Percentiles rank a stretch among this genome's conserved stretches.
Conservation (phyloP, 2,113 vertebrate genomes). For the Toxotes chatareus region DNA sequence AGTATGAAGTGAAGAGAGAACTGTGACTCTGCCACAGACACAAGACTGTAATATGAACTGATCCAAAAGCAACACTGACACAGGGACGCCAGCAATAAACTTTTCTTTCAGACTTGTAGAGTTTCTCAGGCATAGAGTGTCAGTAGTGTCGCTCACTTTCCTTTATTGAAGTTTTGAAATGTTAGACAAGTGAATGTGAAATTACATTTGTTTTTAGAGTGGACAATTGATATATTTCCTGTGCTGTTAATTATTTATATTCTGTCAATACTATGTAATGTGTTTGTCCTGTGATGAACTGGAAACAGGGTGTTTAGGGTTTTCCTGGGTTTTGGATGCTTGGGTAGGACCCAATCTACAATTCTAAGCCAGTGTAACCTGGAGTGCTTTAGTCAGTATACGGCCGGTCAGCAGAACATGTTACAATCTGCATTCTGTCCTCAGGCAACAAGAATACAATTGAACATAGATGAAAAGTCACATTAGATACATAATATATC, state of each 20-base stretch:
- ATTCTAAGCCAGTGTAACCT: background rate
- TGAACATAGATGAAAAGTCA: background rate
- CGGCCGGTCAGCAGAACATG: background rate
- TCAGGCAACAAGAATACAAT: background rate
- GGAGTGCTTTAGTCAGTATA: background rate
- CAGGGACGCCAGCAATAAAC: constrained; percentile 6
- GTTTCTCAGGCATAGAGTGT: constrained; percentile 56
- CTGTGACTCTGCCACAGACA: constrained; percentile 80
- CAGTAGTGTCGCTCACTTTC: background rate
- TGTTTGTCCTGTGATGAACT: background rate
- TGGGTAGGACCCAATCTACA: background rate
- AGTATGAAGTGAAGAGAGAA: constrained; percentile 89
- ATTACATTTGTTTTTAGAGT: background rate
- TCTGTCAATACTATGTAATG: constrained; percentile 7
- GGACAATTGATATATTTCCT: constrained; percentile 19
- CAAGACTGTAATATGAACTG: constrained; percentile 4
- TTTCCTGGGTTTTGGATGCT: background rate
- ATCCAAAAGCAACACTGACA: constrained; percentile 4
- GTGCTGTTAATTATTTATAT: constrained; percentile 56
- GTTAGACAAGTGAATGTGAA: constrained; percentile 18
- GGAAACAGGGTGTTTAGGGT: background rate
- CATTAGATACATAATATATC: background rate
- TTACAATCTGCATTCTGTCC: background rate
- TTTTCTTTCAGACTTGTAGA: background rate
- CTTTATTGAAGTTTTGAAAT: constrained; percentile 6